A percentile compares a stretch with the other conserved stretches of the same genome.
These are phyloP conservation scores for Anastatus disparis DNA, from an alignment of 1,140 invertebrate genomes.

Conservation along the genomic window DNA sequence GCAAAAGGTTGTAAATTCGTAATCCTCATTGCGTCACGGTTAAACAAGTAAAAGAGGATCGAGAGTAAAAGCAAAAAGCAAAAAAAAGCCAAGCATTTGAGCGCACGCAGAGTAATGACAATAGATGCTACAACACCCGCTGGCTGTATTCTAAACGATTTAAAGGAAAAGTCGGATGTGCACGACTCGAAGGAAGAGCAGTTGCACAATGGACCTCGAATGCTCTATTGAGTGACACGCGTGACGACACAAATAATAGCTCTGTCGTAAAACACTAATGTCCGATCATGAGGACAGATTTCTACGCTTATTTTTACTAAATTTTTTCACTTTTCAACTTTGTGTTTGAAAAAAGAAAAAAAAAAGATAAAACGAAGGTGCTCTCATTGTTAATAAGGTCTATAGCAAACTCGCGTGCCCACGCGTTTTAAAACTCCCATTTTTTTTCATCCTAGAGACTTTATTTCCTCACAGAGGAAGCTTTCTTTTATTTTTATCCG, in stretches of 20 bases:
- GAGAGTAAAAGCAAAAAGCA: not conserved
- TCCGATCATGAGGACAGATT: slow-evolving; percentile 56
- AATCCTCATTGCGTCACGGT: slow-evolving; percentile 56
- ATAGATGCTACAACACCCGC: not conserved
- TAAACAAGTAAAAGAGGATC: slow-evolving; percentile 19
- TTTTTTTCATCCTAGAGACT: too few relatives aligned
- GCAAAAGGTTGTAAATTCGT: slow-evolving; percentile 50
- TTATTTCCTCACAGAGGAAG: too few relatives aligned
- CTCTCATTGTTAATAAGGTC: too few relatives aligned
- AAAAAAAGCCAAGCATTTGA: not conserved
- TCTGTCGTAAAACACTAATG: slow-evolving; percentile 63
- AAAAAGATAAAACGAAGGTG: too few relatives aligned
- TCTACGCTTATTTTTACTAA: not conserved
- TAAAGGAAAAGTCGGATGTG: slow-evolving; percentile 21
- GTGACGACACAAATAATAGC: slow-evolving; percentile 58
- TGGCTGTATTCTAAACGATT: slow-evolving; percentile 42
- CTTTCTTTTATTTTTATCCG: too few relatives aligned
- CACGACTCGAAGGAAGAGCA: not conserved
- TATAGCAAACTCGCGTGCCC: too few relatives aligned
- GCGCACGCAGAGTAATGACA: not conserved
- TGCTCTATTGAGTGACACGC: slow-evolving; percentile 52
- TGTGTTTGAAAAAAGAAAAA: too few relatives aligned
- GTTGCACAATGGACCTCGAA: slow-evolving; percentile 26
- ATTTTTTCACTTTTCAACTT: too few relatives aligned
- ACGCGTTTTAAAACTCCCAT: too few relatives aligned